Percentiles rank a stretch among this genome's conserved stretches.
These are phyloP conservation scores for Hypselothyrea guttata DNA, from an alignment of 2,888 invertebrate species.

Conservation along the genomic window DNA sequence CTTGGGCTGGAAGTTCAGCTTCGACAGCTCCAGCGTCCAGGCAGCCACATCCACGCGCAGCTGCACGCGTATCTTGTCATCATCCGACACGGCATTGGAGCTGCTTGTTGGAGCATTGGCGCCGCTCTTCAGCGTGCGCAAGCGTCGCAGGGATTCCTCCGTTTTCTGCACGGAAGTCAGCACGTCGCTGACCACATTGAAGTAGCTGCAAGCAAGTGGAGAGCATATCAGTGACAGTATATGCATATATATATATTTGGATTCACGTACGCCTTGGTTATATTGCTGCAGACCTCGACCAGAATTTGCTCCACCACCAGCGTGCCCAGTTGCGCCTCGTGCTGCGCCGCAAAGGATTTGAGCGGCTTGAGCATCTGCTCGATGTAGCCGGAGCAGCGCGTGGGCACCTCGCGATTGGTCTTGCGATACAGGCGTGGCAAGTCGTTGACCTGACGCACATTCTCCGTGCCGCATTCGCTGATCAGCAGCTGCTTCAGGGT, in stretches of 20 bases:
- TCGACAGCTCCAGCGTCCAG: constrained; percentile 86
- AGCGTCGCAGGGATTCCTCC: constrained; percentile 94
- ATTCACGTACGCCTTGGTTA: constrained; percentile 84
- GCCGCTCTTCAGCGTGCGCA: constrained; percentile 92
- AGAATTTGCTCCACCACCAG: constrained; percentile 73
- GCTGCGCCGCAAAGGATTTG: constrained; percentile 81
- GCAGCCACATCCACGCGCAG: constrained; percentile 92
- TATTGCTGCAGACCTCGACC: constrained; percentile 81
- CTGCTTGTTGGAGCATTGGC: constrained; percentile 53
- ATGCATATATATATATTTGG: background rate
- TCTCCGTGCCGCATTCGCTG: constrained; percentile 87
- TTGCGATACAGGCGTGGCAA: constrained; percentile 96
- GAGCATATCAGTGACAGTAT: too few species aligned
- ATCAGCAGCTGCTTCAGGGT: constrained; percentile 91
- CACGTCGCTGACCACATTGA: constrained; percentile 91
- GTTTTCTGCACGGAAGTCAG: constrained; percentile 96
- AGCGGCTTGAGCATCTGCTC: constrained; percentile 86
- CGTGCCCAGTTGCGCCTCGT: constrained; percentile 78
- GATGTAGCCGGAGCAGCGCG: constrained; percentile 91
- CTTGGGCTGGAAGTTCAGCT: constrained; percentile 84
- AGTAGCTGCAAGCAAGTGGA: constrained; percentile 84
- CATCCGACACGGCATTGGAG: constrained; percentile 87
- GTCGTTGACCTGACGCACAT: constrained; percentile 92
- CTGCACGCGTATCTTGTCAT: constrained; percentile 96
- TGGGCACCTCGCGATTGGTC: constrained; percentile 94